Evolutionary conservation across 2,113 vertebrate genomes (phyloP).

Genomic region (Tragelaphus scriptus): DNA sequence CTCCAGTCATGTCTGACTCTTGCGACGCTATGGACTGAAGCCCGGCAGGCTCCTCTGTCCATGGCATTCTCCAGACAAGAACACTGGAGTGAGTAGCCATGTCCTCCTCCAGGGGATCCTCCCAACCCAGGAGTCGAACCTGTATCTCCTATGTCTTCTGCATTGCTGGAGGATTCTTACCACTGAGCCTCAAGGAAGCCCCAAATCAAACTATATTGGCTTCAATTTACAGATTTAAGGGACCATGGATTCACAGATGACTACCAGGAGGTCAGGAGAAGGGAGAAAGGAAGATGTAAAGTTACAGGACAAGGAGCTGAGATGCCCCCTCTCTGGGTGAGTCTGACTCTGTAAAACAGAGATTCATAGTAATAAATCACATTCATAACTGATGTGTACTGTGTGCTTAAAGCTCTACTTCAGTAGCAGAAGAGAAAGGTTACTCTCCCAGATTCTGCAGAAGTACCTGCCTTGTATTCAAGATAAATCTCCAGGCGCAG

Average conservation of each 20-base stretch:
- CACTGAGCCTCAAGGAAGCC: not conserved
- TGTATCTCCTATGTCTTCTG: not conserved
- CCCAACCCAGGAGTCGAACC: not conserved
- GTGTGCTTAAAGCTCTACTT: not conserved
- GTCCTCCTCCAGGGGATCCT: not conserved
- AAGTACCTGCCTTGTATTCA: not conserved
- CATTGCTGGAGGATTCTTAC: not conserved
- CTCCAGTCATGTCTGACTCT: not conserved
- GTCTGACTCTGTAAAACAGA: not conserved
- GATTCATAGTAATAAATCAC: not conserved
- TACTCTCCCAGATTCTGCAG: not conserved
- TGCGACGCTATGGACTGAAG: not conserved
- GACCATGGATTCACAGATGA: not conserved
- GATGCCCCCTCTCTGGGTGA: not conserved
- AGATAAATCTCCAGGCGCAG: not conserved
- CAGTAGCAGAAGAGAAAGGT: not conserved
- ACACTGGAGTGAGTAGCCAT: not conserved
- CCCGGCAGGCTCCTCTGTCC: not conserved
- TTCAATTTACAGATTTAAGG: not conserved
- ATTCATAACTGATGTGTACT: not conserved
- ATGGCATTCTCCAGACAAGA: not conserved
- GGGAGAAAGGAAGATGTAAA: not conserved
- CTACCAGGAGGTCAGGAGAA: not conserved
- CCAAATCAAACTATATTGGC: not conserved
- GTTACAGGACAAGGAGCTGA: not conserved